These are phyloP conservation scores for Echeneis naucrates DNA, from an alignment of 2,797 vertebrate species.

Conservation along the genomic window DNA sequence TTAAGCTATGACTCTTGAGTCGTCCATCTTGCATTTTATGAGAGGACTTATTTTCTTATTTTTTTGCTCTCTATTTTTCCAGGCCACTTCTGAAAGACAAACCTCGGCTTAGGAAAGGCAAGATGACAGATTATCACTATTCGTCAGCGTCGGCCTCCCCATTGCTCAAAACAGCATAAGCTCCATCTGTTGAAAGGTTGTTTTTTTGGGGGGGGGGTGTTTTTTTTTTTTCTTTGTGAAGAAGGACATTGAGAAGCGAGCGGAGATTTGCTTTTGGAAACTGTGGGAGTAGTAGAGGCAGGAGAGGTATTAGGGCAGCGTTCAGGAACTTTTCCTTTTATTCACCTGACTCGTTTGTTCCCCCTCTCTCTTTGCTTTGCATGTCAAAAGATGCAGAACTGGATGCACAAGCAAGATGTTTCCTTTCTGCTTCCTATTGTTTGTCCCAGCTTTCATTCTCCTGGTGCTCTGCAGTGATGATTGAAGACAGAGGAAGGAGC, in stretches of 20 bases:
- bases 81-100: conserved; percentile 69
- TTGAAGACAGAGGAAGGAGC: conserved; percentile 35
- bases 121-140: conserved; percentile 56
- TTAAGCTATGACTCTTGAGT: conserved; percentile 55
- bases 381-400: conserved; percentile 67
- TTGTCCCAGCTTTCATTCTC: conserved; percentile 57
- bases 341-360: conserved; percentile 10
- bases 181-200: conserved; percentile 38
- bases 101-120: conserved; percentile 47
- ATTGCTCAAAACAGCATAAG: conserved; percentile 56
- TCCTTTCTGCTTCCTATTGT: conserved; percentile 75
- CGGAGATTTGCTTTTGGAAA: conserved; percentile 41
- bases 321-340: conserved; percentile 46
- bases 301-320: conserved; percentile 18
- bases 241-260: conserved; percentile 21
- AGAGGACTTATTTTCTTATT: conserved; percentile 48
- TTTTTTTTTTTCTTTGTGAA: conserved; percentile 21
- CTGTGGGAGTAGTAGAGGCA: conserved; percentile 12
- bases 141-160: conserved; percentile 56
- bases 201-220: too few relatives aligned
- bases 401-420: conserved; percentile 78
- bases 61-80: conserved; percentile 48
- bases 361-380: conserved; percentile 56
- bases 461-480: conserved; percentile 35
- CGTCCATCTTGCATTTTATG: conserved; percentile 73